These are phyloP conservation scores for Dexiosoma caninum DNA, from an alignment of 2,888 invertebrate genomes.

Conservation along the genomic window DNA sequence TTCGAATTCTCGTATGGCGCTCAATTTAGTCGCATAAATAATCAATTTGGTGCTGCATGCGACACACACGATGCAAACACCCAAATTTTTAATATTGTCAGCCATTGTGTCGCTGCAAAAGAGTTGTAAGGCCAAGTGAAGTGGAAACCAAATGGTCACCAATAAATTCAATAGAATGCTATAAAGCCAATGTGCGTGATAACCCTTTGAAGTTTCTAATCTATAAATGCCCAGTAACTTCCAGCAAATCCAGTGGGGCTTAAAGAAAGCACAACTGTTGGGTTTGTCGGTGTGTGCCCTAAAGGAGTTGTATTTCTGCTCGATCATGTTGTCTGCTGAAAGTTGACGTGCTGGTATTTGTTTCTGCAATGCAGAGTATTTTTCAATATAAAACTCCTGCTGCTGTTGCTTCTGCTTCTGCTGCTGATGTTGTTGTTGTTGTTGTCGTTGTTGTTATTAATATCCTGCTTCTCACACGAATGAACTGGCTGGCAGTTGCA, in stretches of 20 bases:
- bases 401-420: too few relatives aligned
- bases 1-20: conserved; percentile 51
- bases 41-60: conserved; percentile 56
- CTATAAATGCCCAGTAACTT: conserved; percentile 53
- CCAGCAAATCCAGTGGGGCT: conserved; percentile 52
- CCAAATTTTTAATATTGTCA: too few relatives aligned
- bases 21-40: too few relatives aligned
- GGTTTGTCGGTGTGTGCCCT: too few relatives aligned
- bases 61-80: conserved; percentile 51
- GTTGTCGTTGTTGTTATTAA: not conserved
- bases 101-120: conserved; percentile 39
- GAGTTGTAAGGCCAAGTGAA: conserved; percentile 57
- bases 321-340: too few relatives aligned
- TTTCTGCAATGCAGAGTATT: too few relatives aligned
- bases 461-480: not conserved
- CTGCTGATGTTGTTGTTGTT: too few relatives aligned
- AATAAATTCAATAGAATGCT: conserved; percentile 39
- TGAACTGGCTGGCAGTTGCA: not conserved
- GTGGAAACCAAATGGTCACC: conserved; percentile 53
- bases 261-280: too few relatives aligned
- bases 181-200: conserved; percentile 3
- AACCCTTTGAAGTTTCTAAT: too few relatives aligned
- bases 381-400: too few relatives aligned
- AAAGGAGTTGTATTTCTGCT: too few relatives aligned
- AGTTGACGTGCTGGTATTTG: too few relatives aligned